Base-by-base conservation (phyloP, 2,797 vertebrate species). In the Tragelaphus eurycerus region DNA sequence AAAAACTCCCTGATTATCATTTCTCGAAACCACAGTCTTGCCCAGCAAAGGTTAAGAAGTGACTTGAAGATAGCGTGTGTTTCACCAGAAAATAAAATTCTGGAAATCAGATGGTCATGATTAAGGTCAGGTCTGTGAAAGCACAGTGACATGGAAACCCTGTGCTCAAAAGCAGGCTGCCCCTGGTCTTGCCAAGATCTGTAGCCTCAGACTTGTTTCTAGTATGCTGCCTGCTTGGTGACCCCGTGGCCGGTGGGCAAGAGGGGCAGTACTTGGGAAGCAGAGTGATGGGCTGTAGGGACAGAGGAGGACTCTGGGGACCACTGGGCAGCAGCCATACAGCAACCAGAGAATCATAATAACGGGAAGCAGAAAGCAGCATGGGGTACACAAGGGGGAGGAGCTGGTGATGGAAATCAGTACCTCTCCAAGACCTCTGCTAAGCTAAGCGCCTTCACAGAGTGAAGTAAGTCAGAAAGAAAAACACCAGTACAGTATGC, bases 181-280 rank as follows among this genome's bases (percentile, higher is more conserved):
- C 17, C 11, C 10, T 4, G n/a, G 31, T 8, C n/a, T 16, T 0
- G 0, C n/a, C 57, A 38, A 12, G 76, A 13, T 46, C 8, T 10
- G 19, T 13, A 57, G 38, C 50, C 46, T 3, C 57, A 2, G 6
- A 6, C 13, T 21, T 8, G 34, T 34, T 25, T 64, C 71, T 1
- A 11, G 21, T 27, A 11, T 11, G 7, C 50, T 38, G 19, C 13
- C 62, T 34, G 55, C 4, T 11, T 21, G 6, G 29, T 9, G 43
- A 64, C 48, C 64, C 29, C 1, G 1, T 5, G 4, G 67, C 60
- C 3, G 14, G 21, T 7, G 6, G 46, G 59, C 31, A 60, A 9
- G 31, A 52, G 34, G 0, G 12, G 9, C 17, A 10, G 7, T 29
- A 12, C 1, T 50, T 82, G 64, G 62, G 46, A 84, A 96, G 86